Conservation (phyloP, 2,113 vertebrate genomes). For the Elephas maximus region DNA sequence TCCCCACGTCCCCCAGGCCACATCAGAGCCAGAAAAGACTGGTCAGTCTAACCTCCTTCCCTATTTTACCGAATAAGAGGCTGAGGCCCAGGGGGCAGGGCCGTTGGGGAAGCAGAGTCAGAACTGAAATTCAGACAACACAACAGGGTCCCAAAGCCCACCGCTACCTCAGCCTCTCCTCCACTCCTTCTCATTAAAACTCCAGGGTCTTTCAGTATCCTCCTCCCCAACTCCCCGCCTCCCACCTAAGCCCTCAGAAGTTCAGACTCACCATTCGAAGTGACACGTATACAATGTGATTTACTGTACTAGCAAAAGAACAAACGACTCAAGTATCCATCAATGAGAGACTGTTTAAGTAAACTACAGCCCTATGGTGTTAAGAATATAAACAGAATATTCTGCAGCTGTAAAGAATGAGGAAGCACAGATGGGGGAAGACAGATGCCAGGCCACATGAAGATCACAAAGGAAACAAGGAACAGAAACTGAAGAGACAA, state of each 20-base stretch:
- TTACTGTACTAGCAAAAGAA: not conserved
- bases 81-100: not conserved
- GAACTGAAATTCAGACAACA: not conserved
- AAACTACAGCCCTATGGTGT: not conserved
- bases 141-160: not conserved
- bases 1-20: not conserved
- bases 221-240: not conserved
- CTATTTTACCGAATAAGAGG: not conserved
- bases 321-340: not conserved
- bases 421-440: not conserved
- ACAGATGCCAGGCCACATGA: not conserved
- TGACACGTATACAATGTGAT: not conserved
- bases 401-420: not conserved
- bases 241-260: not conserved
- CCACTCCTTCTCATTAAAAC: not conserved
- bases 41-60: not conserved
- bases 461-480: not conserved
- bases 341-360: not conserved
- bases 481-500: not conserved
- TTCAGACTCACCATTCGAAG: not conserved
- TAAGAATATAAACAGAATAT: not conserved
- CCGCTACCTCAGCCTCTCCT: not conserved
- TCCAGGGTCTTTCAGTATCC: not conserved
- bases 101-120: not conserved
- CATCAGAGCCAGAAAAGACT: not conserved